These are phyloP conservation scores for Theretra japonica DNA, from an alignment of 2,888 invertebrate genomes.

Conservation along the genomic window DNA sequence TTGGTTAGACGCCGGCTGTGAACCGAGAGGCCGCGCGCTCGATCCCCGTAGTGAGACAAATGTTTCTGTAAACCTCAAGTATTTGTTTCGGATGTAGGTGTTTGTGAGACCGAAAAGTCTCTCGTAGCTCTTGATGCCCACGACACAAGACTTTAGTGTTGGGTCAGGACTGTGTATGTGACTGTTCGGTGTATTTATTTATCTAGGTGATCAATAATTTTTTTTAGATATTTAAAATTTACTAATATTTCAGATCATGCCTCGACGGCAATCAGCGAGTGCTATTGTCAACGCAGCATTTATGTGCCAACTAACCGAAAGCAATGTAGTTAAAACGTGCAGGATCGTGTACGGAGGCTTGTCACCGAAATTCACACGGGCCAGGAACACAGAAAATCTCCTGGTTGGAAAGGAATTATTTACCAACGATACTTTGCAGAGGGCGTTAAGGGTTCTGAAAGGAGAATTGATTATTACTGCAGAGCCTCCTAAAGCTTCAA, in stretches of 20 bases:
- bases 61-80: too few species aligned
- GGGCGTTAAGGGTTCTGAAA: constrained; percentile 52
- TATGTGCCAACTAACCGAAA: constrained; percentile 78
- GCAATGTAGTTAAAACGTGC: constrained; percentile 33
- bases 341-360: constrained; percentile 87
- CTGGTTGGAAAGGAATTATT: constrained; percentile 72
- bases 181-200: too few species aligned
- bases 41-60: too few species aligned
- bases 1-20: too few species aligned
- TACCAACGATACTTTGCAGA: constrained; percentile 69
- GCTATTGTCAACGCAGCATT: constrained; percentile 91
- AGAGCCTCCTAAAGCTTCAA: constrained; percentile 81
- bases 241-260: constrained; percentile 84
- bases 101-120: too few species aligned
- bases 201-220: too few species aligned
- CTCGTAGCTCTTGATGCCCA: too few species aligned
- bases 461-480: constrained; percentile 56
- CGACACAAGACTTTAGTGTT: too few species aligned
- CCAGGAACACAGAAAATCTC: constrained; percentile 77
- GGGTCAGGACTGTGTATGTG: too few species aligned
- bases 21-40: too few species aligned
- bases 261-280: constrained; percentile 88
- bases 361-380: constrained; percentile 69
- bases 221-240: too few species aligned
- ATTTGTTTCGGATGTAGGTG: too few species aligned